Evolutionary conservation across 2,113 vertebrate genomes (phyloP).

Genomic region (Eptesicus fuscus): DNA sequence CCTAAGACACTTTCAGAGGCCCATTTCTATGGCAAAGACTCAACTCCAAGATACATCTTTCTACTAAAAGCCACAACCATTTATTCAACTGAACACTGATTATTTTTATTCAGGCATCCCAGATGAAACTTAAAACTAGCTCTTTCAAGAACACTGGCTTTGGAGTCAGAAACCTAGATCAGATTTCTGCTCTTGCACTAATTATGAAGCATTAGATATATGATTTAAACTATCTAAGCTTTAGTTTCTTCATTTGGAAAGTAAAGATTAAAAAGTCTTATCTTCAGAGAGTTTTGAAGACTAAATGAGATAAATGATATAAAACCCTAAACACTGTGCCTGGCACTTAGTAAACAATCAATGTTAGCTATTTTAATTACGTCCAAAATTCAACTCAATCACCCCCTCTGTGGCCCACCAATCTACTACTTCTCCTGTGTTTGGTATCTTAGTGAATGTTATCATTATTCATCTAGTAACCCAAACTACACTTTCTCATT

Average conservation of each 20-base stretch:
- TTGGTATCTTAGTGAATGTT: conserved; percentile 5
- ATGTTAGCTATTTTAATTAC: conserved; percentile 23
- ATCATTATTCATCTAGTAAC: conserved; percentile 12
- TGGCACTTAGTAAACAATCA: conserved; percentile 26
- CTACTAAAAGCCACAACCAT: conserved; percentile 39
- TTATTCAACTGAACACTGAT: conserved; percentile 39
- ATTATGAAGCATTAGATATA: not conserved
- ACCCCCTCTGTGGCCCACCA: not conserved
- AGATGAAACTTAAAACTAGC: conserved; percentile 28
- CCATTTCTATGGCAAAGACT: conserved; percentile 25
- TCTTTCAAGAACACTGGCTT: conserved; percentile 39
- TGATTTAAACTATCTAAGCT: conserved; percentile 37
- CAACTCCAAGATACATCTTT: conserved; percentile 4
- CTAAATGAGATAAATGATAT: conserved; percentile 40
- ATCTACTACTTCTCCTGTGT: not conserved
- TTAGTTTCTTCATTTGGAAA: conserved; percentile 40
- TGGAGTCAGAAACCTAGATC: conserved; percentile 9
- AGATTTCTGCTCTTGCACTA: conserved; percentile 32
- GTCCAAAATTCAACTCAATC: conserved; percentile 40
- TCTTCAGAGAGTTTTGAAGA: conserved; percentile 30
- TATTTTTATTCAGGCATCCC: conserved; percentile 2
- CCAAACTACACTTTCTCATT: conserved; percentile 24
- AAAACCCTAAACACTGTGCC: conserved; percentile 25
- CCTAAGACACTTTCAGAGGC: not conserved
- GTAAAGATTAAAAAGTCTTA: conserved; percentile 24